Conservation (phyloP, 2,797 vertebrate genomes). For the Crocodylus rhombifer region DNA sequence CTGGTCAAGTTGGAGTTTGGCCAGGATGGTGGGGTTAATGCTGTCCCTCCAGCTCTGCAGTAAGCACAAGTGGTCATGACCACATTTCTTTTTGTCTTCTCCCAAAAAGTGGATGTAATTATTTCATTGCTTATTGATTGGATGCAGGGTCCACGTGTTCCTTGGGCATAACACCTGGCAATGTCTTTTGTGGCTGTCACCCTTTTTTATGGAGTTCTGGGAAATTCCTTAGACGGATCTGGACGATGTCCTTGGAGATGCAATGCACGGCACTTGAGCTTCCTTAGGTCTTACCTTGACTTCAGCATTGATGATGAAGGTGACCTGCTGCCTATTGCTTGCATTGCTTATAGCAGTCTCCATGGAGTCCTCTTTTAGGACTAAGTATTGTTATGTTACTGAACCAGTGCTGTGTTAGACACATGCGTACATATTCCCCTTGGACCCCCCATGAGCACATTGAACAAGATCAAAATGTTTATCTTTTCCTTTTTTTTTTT, state of each 20-base stretch:
- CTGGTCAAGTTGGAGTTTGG: too few relatives aligned
- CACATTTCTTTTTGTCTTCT: too few relatives aligned
- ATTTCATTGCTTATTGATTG: too few relatives aligned
- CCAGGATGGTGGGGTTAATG: too few relatives aligned
- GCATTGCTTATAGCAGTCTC: not conserved
- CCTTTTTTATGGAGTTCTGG: too few relatives aligned
- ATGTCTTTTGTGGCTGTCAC: too few relatives aligned
- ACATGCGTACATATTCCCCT: not conserved
- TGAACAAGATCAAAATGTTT: not conserved
- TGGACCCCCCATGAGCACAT: not conserved
- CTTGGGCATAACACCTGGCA: too few relatives aligned
- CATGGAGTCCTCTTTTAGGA: not conserved
- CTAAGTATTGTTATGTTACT: not conserved
- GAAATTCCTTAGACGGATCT: too few relatives aligned
- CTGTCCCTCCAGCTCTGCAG: too few relatives aligned
- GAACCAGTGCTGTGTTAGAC: not conserved
- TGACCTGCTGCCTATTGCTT: not conserved
- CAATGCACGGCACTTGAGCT: not conserved
- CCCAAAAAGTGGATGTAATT: too few relatives aligned
- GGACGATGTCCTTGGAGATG: not conserved
- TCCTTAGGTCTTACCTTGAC: not conserved
- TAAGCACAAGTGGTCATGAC: too few relatives aligned
- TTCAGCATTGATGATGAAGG: not conserved
- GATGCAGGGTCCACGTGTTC: too few relatives aligned
- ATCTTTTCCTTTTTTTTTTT: not conserved